Percentiles rank a stretch among this genome's conserved stretches.
phyloP scores from a whole-genome alignment of 2,113 vertebrate species.

The Picathartes gymnocephalus region DNA sequence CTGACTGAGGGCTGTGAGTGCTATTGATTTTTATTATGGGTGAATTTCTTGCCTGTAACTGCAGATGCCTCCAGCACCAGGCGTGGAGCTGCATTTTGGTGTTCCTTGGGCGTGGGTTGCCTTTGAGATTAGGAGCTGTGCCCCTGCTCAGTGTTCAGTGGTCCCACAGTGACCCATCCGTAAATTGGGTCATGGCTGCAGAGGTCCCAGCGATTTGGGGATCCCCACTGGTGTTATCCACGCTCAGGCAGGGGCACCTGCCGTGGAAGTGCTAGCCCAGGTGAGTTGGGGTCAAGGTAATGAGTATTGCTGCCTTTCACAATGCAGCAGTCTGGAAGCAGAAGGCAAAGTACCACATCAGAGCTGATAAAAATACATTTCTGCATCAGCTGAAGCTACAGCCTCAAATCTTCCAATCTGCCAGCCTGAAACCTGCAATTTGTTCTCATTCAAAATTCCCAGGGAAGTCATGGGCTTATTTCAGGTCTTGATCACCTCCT shows the following conservation, averaged over 20 bases:
- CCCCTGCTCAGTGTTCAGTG: not conserved
- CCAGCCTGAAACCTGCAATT: not conserved
- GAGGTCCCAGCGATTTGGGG: not conserved
- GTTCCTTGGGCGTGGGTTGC: not conserved
- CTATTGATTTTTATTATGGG: not conserved
- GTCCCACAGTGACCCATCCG: not conserved
- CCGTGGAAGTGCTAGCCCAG: not conserved
- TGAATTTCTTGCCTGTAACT: not conserved
- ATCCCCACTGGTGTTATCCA: fast-evolving
- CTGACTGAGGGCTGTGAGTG: not conserved
- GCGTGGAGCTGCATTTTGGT: not conserved
- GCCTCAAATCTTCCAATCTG: not conserved
- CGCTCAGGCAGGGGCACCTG: not conserved
- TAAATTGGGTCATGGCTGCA: fast-evolving
- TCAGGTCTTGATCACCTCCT: not conserved
- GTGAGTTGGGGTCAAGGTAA: not conserved
- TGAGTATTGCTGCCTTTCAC: not conserved
- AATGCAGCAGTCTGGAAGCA: not conserved
- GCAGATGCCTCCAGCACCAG: fast-evolving
- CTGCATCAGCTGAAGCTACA: not conserved
- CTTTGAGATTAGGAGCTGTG: not conserved
- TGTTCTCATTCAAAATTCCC: not conserved
- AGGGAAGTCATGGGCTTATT: not conserved
- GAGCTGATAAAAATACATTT: not conserved
- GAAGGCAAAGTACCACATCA: not conserved